Evolutionary conservation across 2,888 invertebrate genomes (phyloP), one percentile per base, ranked within the genome.

Genomic region (Sesia apiformis): DNA sequence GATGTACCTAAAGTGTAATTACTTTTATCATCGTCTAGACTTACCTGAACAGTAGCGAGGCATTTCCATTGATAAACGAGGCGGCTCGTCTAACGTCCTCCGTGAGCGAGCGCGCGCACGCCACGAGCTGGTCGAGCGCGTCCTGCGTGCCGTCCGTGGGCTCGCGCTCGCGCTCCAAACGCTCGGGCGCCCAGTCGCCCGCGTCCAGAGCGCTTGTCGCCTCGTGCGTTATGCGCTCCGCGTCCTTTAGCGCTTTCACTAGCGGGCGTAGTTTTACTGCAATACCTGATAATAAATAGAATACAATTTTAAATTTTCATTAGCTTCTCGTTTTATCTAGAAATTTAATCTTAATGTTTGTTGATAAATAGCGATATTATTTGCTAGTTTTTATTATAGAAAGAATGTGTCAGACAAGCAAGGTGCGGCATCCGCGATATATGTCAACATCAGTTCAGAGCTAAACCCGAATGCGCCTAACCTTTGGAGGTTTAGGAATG

Each of bases 11-110:
- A 23, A 23, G 23, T 23, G 23, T 23, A 23, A 23, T 23, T 23
- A 23, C 23, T 23, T 23, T 23, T 23, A 23, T 23, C 23, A 23
- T 46, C 7, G 7, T 46, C 23, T 46, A 46, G 23, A 42, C 3
- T 3, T 51, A 91, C 91, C 94, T 96, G 85, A 94, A 97, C 3
- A 96, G 85, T 55, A 94, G 82, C 57, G 94, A 93, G 49, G 94
- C 94, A 76, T 95, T 96, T 57, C 95, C 96, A 84, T 95, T 97
- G 68, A 98, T 97, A 73, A 97, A 96, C 7, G 97, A 96, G 23
- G 97, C 94, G 8, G 96, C 94, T 76, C 96, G 95, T 62, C 96
- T 91, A 46, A 97, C 96, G 82, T 98, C 97, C 77, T 96, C 95
- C 0, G 95, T 96, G 40, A 98, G 91, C 5, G 96, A 95, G 72